Evolutionary conservation across 2,797 vertebrate species (phyloP), one percentile per base, ranked within the genome.

Genomic region (Gymnopithys bicolor): DNA sequence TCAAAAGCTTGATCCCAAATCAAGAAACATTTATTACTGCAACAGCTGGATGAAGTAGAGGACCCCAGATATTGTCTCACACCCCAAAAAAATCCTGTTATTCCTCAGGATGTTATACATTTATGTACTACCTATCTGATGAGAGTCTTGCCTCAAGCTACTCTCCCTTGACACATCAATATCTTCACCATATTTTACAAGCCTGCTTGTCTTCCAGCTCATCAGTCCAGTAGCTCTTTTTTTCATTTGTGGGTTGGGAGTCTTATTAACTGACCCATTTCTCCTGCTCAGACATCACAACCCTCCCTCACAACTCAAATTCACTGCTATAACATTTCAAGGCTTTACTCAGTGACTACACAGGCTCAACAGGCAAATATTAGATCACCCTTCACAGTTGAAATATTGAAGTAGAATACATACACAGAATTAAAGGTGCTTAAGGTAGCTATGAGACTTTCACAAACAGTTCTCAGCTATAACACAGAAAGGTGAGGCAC

Each of bases 241-340:
- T 67, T 80, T 67, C 63, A 71, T 66, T 90, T 76, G 77, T 71
- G 58, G 33, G 14, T n/a, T 75, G 12, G 14, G 52, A 86, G 21
- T 86, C 78, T 84, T 62, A 85, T 66, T 78, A 89, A 91, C 51
- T n/a, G 62, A 84, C 37, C n/a, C 69, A 56, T 66, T 94, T 89
- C 66, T 85, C 39, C 69, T 81, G 35, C 51, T 76, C 35, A 95
- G 63, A 79, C 28, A 43, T 33, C 1, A 1, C 35, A 89, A 41
- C 10, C 16, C 41, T 62, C 78, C 60, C 53, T 68, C 56, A 68
- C 52, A 60, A 45, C 46, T 87, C 60, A 58, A 67, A 71, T 35
- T 85, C 58, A 62, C 30, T 64, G 17, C 68, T 58, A 18, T 35
- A 77, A 53, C 4, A 0, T 77, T 85, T 84, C 84, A 87, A 77